Evolutionary conservation across 2,113 vertebrate genomes (phyloP).

Genomic region (Sinocyclocheilus anshuiensis): DNA sequence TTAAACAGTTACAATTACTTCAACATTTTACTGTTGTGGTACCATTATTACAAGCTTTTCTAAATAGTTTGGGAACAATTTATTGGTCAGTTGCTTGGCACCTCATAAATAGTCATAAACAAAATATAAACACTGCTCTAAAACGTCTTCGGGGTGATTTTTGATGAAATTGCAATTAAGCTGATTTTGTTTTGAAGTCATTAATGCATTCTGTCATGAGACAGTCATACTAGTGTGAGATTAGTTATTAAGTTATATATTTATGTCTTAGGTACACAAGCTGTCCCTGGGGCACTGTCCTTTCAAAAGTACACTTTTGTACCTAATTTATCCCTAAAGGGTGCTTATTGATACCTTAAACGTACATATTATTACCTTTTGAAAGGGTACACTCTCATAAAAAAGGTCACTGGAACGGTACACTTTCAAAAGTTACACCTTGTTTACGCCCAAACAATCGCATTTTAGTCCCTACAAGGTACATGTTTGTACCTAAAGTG

Average conservation of each 20-base stretch:
- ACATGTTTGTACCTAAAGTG: background rate
- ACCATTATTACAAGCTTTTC: constrained; percentile 37
- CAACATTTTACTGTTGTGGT: constrained; percentile 35
- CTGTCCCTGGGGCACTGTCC: background rate
- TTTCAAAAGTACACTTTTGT: background rate
- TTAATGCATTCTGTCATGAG: constrained; percentile 4
- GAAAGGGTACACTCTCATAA: background rate
- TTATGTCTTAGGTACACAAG: background rate
- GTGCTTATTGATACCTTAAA: background rate
- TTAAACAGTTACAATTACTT: constrained; percentile 35
- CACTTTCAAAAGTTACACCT: background rate
- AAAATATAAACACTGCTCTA: constrained; percentile 38
- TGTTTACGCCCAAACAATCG: background rate
- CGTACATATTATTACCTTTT: too few species aligned
- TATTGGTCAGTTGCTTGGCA: constrained; percentile 44
- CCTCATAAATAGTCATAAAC: constrained; percentile 37
- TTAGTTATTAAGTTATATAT: background rate
- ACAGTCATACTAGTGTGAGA: background rate
- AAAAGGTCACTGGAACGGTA: background rate
- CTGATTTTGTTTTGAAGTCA: constrained; percentile 17
- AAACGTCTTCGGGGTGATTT: background rate
- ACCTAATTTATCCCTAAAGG: background rate
- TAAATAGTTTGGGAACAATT: constrained; percentile 15
- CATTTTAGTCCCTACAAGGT: background rate
- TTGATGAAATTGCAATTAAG: background rate